Conservation (phyloP, 2,797 vertebrate genomes). For the Melanotaenia pygmaea region DNA sequence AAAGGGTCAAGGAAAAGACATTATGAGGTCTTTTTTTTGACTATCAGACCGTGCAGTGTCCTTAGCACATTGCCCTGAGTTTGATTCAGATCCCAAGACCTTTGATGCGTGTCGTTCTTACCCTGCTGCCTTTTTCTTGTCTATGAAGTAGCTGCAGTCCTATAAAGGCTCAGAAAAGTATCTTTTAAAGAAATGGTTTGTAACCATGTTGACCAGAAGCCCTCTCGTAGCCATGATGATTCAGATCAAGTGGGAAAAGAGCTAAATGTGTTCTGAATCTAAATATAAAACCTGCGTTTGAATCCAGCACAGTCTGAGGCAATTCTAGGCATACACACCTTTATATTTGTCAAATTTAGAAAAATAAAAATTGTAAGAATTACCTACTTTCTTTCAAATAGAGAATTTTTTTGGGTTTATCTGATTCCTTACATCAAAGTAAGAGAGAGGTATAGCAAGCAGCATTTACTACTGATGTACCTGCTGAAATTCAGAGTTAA, state of each 20-base stretch:
- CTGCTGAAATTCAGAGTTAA: conserved; percentile 24
- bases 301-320: neutral
- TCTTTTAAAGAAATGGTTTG: neutral
- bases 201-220: neutral
- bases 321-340: neutral
- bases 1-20: neutral
- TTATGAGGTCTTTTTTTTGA: neutral
- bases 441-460: neutral
- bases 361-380: neutral
- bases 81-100: neutral
- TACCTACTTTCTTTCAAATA: neutral
- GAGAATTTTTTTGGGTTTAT: neutral
- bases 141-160: neutral
- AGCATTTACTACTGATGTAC: neutral
- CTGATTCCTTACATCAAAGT: neutral
- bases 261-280: neutral
- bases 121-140: neutral
- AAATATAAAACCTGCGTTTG: neutral
- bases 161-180: neutral
- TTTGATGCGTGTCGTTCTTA: neutral
- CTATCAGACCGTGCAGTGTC: neutral
- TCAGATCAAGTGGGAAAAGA: neutral
- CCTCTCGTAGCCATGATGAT: no score
- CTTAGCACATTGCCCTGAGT: neutral
- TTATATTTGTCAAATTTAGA: neutral